These are phyloP conservation scores for Cacatua alba DNA, from an alignment of 2,113 vertebrate genomes.

Conservation along the genomic window DNA sequence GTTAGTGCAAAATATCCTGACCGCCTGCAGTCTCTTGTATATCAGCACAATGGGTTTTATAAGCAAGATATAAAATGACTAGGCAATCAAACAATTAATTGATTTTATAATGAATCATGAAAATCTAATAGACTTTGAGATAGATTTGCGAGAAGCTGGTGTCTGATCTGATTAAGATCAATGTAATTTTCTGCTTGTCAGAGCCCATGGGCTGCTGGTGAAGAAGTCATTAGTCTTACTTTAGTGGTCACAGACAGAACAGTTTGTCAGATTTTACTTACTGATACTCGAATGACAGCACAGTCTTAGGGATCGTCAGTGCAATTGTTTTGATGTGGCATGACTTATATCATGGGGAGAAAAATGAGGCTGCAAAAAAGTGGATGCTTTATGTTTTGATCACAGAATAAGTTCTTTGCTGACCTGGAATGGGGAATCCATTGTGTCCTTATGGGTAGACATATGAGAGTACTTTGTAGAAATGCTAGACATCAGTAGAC, in stretches of 20 bases:
- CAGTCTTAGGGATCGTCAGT: neutral
- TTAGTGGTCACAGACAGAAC: neutral
- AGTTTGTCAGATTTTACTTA: neutral
- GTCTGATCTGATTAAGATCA: conserved; percentile 65
- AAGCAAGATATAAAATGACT: conserved; percentile 1
- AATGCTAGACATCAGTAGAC: neutral
- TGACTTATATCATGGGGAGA: neutral
- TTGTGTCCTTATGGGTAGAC: neutral
- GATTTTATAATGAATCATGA: conserved; percentile 62
- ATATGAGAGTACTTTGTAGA: neutral
- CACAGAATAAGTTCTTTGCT: neutral
- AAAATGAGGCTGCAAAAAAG: neutral
- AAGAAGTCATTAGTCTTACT: neutral
- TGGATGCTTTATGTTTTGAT: neutral
- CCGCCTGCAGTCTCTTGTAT: neutral
- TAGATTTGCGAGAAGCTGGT: conserved; percentile 16
- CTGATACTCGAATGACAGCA: accelerated
- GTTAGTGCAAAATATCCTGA: neutral
- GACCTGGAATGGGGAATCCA: neutral
- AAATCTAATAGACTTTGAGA: conserved; percentile 39
- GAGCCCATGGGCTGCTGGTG: neutral
- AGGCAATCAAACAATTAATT: conserved; percentile 50
- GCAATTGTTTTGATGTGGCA: neutral
- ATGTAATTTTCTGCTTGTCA: neutral
- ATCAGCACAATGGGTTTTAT: neutral